Evolutionary conservation across 2,888 invertebrate genomes (phyloP), one percentile per base, ranked within the genome.

Genomic region (Cephus runcator): DNA sequence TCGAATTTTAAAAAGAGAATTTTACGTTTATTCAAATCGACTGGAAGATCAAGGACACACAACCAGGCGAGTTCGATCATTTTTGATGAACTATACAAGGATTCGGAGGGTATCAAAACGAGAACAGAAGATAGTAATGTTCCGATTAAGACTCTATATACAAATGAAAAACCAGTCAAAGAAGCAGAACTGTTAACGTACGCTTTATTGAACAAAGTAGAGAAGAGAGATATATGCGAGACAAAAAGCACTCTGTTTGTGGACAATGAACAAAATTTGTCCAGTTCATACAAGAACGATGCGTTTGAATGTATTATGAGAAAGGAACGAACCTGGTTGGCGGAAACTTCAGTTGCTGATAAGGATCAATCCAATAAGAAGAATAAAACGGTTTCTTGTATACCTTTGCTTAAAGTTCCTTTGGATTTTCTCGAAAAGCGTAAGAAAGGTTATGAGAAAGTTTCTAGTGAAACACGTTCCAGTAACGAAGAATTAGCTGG

Each of bases 161-260:
- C 4, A 77, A 76, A 34, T 77, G 80, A 56, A 80, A 81, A 56
- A 79, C 80, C 68, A 80, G 80, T 40, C 69, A 76, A 12, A 78
- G 75, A 36, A 68, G 23, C n/a, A 69, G 68, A 23, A 76, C 75
- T 23, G 40, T 75, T 33, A 69, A 34, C n/a, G 81, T 81, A 34
- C 79, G 77, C 77, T 75, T 11, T 34, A 12, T 4, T n/a, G 68
- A 23, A 68, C 34, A 11, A 30, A 40, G 33, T 73, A 30, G 31
- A 40, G 23, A 9, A 40, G 23, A 40, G 0, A 23, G 23, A 40
- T 40, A 40, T 40, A 15, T 12, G 40, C 6, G 2, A 1, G 15
- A 40, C 15, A 15, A 40, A 40, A 40, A 40, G 15, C 12, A 40
- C 40, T 40, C 1, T 2, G 15, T 40, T 40, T 23, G 6, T 23